A percentile compares a stretch with the other conserved stretches of the same genome.
phyloP scores from a whole-genome alignment of 2,888 invertebrate species.

The Papilio elwesi region DNA sequence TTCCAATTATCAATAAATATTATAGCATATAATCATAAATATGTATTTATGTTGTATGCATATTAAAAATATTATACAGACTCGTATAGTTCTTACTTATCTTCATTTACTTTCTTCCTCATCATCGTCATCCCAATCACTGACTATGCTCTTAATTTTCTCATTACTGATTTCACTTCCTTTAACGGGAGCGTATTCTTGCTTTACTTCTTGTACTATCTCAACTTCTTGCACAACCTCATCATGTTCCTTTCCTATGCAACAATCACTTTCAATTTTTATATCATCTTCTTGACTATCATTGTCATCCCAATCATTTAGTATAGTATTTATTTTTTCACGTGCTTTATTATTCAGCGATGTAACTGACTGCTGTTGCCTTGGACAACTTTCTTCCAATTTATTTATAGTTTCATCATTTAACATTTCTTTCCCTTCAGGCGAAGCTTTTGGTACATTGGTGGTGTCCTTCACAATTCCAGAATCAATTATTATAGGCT shows the following conservation, averaged over 20 bases:
- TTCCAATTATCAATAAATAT: slow-evolving; percentile 1
- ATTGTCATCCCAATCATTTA: slow-evolving; percentile 33
- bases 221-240: slow-evolving; percentile 5
- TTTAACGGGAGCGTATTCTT: slow-evolving; percentile 13
- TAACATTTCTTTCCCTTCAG: background rate
- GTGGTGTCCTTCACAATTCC: background rate
- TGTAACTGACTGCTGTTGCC: slow-evolving; percentile 39
- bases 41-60: background rate
- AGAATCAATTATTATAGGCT: background rate
- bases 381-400: slow-evolving; percentile 54
- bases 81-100: slow-evolving; percentile 9
- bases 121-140: slow-evolving; percentile 81
- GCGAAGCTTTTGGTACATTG: background rate
- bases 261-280: background rate
- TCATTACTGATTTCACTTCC: slow-evolving; percentile 46
- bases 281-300: slow-evolving; percentile 31
- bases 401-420: slow-evolving; percentile 39
- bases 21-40: background rate
- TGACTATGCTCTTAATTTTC: slow-evolving; percentile 76
- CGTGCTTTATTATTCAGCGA: slow-evolving; percentile 47
- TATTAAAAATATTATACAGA: background rate
- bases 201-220: background rate
- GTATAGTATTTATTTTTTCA: slow-evolving; percentile 58
- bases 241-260: background rate
- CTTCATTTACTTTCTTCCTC: slow-evolving; percentile 57